These are phyloP conservation scores for Anas platyrhynchos DNA, from an alignment of 2,113 vertebrate genomes.

Conservation along the genomic window DNA sequence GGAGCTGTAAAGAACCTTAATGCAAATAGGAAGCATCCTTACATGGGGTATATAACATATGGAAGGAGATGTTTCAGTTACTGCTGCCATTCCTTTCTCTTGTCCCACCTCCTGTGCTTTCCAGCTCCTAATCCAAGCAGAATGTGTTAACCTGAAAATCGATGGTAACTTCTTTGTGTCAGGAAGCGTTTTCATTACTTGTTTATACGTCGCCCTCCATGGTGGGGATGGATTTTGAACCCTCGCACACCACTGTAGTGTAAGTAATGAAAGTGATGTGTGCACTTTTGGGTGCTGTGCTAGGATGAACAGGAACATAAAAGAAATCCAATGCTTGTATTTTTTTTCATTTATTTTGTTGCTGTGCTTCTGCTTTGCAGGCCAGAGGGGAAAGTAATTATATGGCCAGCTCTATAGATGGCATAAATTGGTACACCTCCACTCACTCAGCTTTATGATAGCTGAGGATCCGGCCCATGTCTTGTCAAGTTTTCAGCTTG, in stretches of 20 bases:
- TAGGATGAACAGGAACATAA: neutral
- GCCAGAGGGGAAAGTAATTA: neutral
- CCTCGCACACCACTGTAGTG: fast-evolving
- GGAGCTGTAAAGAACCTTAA: too few species aligned
- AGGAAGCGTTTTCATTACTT: neutral
- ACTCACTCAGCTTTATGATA: fast-evolving
- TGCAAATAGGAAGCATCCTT: too few species aligned
- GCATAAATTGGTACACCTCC: neutral
- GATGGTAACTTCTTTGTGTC: neutral
- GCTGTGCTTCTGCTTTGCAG: neutral
- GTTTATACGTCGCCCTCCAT: fast-evolving
- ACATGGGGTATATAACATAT: too few species aligned
- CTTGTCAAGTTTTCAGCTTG: neutral
- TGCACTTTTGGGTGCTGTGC: fast-evolving
- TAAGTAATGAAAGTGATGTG: neutral
- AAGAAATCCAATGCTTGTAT: neutral
- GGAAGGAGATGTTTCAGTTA: too few species aligned
- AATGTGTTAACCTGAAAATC: fast-evolving
- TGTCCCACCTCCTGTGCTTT: neutral
- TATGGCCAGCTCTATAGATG: neutral
- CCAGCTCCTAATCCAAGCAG: fast-evolving
- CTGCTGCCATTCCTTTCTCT: neutral
- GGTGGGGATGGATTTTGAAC: neutral
- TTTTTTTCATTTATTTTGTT: neutral
- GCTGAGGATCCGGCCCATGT: neutral